Evolutionary conservation across 2,888 invertebrate genomes (phyloP).

Genomic region (Lobophora halterata): DNA sequence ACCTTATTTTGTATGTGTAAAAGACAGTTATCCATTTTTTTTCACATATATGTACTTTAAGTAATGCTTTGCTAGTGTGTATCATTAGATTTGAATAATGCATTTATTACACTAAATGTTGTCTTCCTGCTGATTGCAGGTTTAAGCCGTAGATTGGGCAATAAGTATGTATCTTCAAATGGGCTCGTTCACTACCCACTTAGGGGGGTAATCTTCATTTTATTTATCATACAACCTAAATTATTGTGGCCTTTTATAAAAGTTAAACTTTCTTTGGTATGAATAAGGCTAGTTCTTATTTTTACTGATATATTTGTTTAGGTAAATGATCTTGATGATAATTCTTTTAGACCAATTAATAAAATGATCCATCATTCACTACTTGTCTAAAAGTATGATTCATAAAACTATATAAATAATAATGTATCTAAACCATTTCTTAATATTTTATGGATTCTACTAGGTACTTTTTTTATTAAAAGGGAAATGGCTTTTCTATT

Average conservation of each 20-base stretch:
- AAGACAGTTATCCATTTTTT: constrained; percentile 27
- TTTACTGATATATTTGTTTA: constrained; percentile 48
- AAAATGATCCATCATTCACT: constrained; percentile 22
- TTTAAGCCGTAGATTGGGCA: constrained; percentile 64
- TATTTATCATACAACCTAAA: constrained; percentile 73
- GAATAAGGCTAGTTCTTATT: constrained; percentile 65
- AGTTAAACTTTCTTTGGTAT: constrained; percentile 74
- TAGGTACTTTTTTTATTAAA: constrained; percentile 46
- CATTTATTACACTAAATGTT: constrained; percentile 50
- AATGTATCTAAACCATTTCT: constrained; percentile 44
- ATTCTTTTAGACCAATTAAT: constrained; percentile 46
- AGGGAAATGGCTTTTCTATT: constrained; percentile 48
- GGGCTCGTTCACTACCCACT: constrained; percentile 56
- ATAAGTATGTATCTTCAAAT: constrained; percentile 56
- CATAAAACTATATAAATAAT: constrained; percentile 30
- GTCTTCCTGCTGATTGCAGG: constrained; percentile 24
- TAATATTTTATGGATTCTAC: constrained; percentile 48
- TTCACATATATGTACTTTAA: constrained; percentile 35
- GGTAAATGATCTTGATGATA: constrained; percentile 51
- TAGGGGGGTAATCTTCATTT: constrained; percentile 65
- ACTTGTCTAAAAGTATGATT: constrained; percentile 48
- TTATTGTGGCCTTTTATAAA: constrained; percentile 74
- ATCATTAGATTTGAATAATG: constrained; percentile 46
- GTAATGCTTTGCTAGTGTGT: constrained; percentile 47
- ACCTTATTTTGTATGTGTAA: constrained; percentile 28